Evolutionary conservation across 2,797 vertebrate species (phyloP).

Genomic region (Synaphobranchus kaupii): DNA sequence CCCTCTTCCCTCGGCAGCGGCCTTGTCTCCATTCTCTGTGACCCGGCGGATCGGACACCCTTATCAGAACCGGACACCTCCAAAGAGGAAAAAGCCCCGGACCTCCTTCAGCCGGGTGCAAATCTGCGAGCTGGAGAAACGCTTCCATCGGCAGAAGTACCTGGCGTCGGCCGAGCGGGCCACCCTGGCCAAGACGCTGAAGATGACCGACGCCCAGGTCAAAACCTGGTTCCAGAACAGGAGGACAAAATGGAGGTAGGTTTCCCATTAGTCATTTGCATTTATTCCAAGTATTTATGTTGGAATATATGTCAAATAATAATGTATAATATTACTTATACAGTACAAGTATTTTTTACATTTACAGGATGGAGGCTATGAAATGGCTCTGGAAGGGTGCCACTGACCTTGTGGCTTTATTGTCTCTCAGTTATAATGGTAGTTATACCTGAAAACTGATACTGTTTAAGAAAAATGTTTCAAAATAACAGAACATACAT

Average conservation of each 20-base stretch:
- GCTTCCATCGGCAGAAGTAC: slow-evolving; percentile 96
- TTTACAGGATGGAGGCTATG: neutral
- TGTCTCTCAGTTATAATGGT: neutral
- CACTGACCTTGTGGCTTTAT: neutral
- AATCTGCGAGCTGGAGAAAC: slow-evolving; percentile 95
- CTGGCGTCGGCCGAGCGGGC: slow-evolving; percentile 89
- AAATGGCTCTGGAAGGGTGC: neutral
- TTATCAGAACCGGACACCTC: slow-evolving; percentile 94
- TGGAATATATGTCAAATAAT: neutral
- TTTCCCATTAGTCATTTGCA: neutral
- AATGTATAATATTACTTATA: neutral
- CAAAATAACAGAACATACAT: neutral
- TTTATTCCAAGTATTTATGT: neutral
- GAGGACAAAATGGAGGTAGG: slow-evolving; percentile 96
- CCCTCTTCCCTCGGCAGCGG: slow-evolving; percentile 65
- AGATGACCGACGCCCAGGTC: slow-evolving; percentile 97
- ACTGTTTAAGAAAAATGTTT: neutral
- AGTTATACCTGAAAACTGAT: neutral
- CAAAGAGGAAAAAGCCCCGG: slow-evolving; percentile 93
- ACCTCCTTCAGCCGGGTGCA: slow-evolving; percentile 92
- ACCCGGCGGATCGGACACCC: slow-evolving; percentile 94
- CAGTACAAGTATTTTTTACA: neutral
- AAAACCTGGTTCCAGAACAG: slow-evolving; percentile 99
- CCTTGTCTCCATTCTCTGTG: slow-evolving; percentile 87
- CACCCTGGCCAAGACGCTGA: slow-evolving; percentile 87